Evolutionary conservation across 2,797 vertebrate species (phyloP).

Genomic region (Zalophus californianus): DNA sequence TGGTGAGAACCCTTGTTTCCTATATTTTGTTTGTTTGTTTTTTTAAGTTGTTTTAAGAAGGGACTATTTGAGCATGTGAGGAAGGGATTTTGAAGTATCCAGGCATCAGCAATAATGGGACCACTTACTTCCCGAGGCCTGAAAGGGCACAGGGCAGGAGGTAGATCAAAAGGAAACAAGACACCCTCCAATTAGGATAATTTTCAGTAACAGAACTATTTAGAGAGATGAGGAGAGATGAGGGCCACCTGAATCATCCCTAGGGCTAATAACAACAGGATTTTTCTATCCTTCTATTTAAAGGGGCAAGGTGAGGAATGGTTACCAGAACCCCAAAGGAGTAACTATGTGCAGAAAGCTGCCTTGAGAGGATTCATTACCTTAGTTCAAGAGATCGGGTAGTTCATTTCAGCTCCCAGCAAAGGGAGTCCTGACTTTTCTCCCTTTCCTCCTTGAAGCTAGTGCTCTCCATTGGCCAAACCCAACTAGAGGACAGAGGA

Average conservation of each 20-base stretch:
- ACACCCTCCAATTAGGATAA: neutral
- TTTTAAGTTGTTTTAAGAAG: constrained; percentile 8
- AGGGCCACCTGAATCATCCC: neutral
- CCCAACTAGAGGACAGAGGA: neutral
- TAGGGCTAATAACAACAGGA: neutral
- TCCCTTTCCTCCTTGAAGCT: neutral
- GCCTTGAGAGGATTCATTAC: neutral
- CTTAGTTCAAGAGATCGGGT: neutral
- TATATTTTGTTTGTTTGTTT: neutral
- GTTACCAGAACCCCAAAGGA: neutral
- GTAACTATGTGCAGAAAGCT: neutral
- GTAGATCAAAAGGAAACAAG: neutral
- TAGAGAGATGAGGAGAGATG: neutral
- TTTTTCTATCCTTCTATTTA: neutral
- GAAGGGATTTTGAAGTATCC: constrained; percentile 11
- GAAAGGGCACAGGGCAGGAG: neutral
- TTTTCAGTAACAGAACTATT: constrained; percentile 2
- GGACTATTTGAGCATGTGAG: neutral
- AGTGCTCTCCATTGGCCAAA: neutral
- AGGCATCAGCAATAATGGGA: neutral
- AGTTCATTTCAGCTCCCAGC: neutral
- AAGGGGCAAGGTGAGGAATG: neutral
- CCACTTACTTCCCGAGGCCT: neutral
- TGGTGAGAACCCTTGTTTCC: neutral
- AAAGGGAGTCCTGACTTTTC: neutral